A percentile compares a stretch with the other conserved stretches of the same genome.
phyloP scores from a whole-genome alignment of 2,888 invertebrate species.

The Ashinkailepas kermadecensis region DNA sequence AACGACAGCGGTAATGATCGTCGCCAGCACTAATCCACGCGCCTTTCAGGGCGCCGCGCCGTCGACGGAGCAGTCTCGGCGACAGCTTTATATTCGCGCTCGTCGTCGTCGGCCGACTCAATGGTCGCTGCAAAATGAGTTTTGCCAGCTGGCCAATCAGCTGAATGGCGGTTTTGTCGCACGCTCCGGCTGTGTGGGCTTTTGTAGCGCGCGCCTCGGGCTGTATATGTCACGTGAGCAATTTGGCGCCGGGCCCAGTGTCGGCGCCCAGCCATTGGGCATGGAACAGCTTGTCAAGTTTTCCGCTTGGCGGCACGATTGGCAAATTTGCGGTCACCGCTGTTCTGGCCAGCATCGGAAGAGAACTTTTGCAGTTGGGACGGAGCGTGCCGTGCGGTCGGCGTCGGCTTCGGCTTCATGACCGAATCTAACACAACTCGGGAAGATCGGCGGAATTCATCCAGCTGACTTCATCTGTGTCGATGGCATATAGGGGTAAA shows the following conservation, averaged over 20 bases:
- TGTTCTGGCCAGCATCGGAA: neutral
- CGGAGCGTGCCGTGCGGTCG: neutral
- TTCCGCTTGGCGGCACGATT: neutral
- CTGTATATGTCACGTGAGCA: neutral
- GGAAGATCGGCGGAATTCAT: too few species aligned
- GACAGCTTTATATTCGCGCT: neutral
- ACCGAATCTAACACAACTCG: too few species aligned
- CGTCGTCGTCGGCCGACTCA: neutral
- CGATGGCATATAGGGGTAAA: too few species aligned
- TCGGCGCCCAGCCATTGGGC: neutral
- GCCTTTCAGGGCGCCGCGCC: neutral
- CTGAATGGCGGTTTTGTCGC: constrained; percentile 6
- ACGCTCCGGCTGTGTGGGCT: neutral
- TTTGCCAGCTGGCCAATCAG: constrained; percentile 1
- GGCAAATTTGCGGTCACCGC: neutral
- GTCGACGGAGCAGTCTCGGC: neutral
- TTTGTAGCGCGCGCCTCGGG: neutral
- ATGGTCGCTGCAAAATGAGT: neutral
- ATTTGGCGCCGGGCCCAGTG: neutral
- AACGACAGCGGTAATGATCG: neutral
- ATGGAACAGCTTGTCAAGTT: neutral
- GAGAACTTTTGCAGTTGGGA: neutral
- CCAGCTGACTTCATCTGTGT: too few species aligned
- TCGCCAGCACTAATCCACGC: neutral
- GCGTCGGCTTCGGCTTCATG: too few species aligned